Evolutionary conservation across 2,888 invertebrate species (phyloP), one percentile per base, ranked within the genome.

Genomic region (Graphium colonna): DNA sequence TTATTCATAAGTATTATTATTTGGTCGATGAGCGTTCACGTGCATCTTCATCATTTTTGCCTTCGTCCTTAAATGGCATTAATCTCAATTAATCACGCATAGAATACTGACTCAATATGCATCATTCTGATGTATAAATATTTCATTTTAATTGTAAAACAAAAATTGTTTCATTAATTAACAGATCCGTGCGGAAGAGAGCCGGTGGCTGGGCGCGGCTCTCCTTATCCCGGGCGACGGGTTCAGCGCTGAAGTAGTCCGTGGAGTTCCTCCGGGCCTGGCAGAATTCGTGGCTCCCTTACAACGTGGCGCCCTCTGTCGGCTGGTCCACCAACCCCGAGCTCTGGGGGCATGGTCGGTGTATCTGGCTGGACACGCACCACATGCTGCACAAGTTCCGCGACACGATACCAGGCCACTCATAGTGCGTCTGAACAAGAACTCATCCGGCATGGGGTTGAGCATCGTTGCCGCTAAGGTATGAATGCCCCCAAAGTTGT

Each of bases 401-500:
- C 92, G 90, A 92, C 90, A 90, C 31, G 92, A 94, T 65, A 95
- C 95, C 9, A 94, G 96, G 71, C 88, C 97, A 55, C 95, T 96
- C 74, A 92, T 95, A 51, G 96, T 98, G 66, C 94, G 96, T 75
- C 92, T 98, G 60, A 95, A 97, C 77, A 98, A 99, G 89, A 97
- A 97, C 71, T 94, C 96, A 59, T 97, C 96, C 72, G 98, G 99
- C 60, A 98, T 99, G 95, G 99, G 99, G 9, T 92, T 99, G 67
- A 98, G 98, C 73, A 99, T 99, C 69, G 98, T 99, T 2, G 99
- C 99, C 8, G 99, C 99, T 18, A 98, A 98, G 92, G 96, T 95
- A 73, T n/a, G n/a, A n/a, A n/a, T n/a, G 18, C 13, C n/a, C 18
- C 9, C 33, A 16, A 7, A 12, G 21, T 3, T 26, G 7, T 26